phyloP scores from a whole-genome alignment of 2,113 vertebrate species.

The Aleadryas rufinucha region DNA sequence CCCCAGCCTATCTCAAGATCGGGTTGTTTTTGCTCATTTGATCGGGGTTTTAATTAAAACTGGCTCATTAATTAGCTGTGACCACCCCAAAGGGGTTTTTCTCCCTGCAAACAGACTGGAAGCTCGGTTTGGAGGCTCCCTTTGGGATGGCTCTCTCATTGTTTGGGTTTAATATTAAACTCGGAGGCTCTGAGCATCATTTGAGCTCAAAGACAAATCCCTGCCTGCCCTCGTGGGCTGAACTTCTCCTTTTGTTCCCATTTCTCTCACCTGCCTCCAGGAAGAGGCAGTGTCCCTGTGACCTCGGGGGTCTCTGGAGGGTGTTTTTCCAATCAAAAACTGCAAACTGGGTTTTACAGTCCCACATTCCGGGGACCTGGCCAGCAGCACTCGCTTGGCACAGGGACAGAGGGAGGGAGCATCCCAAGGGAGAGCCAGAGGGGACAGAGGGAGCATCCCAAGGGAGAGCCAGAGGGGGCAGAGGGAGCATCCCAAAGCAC shows the following conservation, averaged over 20 bases:
- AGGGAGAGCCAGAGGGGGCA: background rate
- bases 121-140: background rate
- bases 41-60: constrained; percentile 11
- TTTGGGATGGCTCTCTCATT: background rate
- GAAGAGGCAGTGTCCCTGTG: background rate
- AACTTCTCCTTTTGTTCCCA: background rate
- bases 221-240: background rate
- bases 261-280: background rate
- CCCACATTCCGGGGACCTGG: background rate
- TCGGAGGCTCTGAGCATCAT: background rate
- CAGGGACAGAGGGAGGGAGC: background rate
- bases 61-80: background rate
- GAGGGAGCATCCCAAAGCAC: background rate
- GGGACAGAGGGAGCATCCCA: background rate
- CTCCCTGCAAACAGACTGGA: background rate
- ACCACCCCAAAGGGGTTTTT: background rate
- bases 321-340: background rate
- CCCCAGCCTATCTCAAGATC: fast-evolving
- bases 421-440: background rate
- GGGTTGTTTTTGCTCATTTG: background rate
- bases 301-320: background rate
- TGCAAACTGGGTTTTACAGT: background rate
- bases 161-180: background rate
- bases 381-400: background rate
- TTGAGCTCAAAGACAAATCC: background rate